Percentiles rank a stretch among this genome's conserved stretches.
These are phyloP conservation scores for Thecophora atra DNA, from an alignment of 2,888 invertebrate species.

Conservation along the genomic window DNA sequence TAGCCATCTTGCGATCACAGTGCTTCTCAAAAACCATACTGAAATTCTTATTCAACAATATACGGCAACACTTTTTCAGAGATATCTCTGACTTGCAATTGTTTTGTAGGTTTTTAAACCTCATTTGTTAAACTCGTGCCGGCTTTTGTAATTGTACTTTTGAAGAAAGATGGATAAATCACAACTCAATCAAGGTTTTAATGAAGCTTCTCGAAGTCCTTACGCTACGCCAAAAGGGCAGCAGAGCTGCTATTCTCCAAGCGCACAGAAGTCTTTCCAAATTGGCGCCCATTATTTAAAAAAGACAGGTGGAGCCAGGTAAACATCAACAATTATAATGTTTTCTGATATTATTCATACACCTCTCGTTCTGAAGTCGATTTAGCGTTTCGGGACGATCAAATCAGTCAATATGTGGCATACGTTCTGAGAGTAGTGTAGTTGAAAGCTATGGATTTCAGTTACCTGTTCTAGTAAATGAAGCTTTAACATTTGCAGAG, in stretches of 20 bases:
- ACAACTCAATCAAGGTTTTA: conserved; percentile 56
- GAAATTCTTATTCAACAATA: too few species aligned
- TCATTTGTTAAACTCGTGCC: too few species aligned
- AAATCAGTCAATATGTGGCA: conserved; percentile 76
- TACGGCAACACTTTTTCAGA: too few species aligned
- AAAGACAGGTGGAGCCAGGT: conserved; percentile 47
- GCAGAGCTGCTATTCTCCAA: conserved; percentile 44
- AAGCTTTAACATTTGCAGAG: conserved; percentile 84
- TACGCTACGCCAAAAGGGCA: conserved; percentile 15
- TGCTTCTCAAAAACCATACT: too few species aligned
- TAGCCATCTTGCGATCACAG: too few species aligned
- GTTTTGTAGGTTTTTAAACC: too few species aligned
- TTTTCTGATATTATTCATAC: neutral
- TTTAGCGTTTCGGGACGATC: conserved; percentile 69
- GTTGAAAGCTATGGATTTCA: conserved; percentile 84
- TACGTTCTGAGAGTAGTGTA: conserved; percentile 78
- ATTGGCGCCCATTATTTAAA: conserved; percentile 47
- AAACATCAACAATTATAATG: neutral
- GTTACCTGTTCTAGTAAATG: conserved; percentile 87
- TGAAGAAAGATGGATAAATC: conserved; percentile 52
- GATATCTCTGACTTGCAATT: too few species aligned
- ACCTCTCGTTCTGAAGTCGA: conserved; percentile 33
- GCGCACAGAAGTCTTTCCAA: conserved; percentile 55
- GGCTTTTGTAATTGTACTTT: too few species aligned
- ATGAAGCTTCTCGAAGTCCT: conserved; percentile 51